A percentile compares a stretch with the other conserved stretches of the same genome.
These are phyloP conservation scores for Furnarius figulus DNA, from an alignment of 2,113 vertebrate species.

Conservation along the genomic window DNA sequence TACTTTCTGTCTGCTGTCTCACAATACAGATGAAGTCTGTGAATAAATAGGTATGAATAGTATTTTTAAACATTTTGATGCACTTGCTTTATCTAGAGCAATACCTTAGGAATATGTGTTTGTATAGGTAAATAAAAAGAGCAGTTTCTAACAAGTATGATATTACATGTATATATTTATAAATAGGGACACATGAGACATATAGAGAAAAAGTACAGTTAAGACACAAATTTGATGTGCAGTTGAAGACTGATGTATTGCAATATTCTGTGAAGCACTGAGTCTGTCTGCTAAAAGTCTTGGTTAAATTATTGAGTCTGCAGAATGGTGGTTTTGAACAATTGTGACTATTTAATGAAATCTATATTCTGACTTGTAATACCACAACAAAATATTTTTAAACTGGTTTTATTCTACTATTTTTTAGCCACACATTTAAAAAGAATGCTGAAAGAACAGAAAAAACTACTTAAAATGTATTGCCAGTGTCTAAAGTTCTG, in stretches of 20 bases:
- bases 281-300: not conserved
- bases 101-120: not conserved
- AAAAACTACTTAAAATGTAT: not conserved
- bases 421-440: not conserved
- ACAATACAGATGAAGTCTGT: not conserved
- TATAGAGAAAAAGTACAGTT: not conserved
- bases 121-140: not conserved
- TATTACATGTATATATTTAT: not conserved
- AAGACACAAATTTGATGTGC: not conserved
- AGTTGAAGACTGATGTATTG: not conserved
- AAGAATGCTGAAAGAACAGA: not conserved
- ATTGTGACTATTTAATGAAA: not conserved
- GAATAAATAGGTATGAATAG: rapidly evolving
- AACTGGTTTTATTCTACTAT: not conserved
- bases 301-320: not conserved
- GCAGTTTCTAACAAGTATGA: not conserved
- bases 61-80: not conserved
- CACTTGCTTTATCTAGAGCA: not conserved
- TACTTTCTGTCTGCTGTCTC: not conserved
- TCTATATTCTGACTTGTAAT: not conserved
- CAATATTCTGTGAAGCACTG: not conserved
- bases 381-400: not conserved
- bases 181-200: not conserved
- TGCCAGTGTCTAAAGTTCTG: not conserved
- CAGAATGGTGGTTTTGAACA: not conserved